phyloP scores from a whole-genome alignment of 2,888 invertebrate species.

The Hemaris fuciformis region DNA sequence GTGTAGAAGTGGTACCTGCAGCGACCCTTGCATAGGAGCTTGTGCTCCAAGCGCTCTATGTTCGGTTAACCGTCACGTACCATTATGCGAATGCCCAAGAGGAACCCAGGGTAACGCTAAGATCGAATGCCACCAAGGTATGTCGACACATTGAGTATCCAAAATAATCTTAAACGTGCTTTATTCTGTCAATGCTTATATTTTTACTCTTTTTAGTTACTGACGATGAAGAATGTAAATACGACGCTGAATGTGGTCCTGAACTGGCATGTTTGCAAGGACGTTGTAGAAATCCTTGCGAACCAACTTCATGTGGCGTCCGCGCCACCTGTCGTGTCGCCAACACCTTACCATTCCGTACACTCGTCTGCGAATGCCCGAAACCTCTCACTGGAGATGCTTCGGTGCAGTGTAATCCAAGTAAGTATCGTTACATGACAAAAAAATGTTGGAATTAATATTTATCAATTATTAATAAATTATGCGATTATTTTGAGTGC shows the following conservation, averaged over 20 bases:
- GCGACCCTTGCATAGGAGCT: conserved; percentile 91
- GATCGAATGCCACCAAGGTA: conserved; percentile 83
- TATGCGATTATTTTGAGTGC: neutral
- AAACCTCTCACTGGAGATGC: conserved; percentile 93
- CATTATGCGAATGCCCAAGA: conserved; percentile 90
- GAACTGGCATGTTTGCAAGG: conserved; percentile 91
- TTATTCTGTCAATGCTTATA: conserved; percentile 10
- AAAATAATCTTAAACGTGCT: neutral
- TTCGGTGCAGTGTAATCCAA: conserved; percentile 89
- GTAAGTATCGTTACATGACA: conserved; percentile 82
- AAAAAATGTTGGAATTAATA: neutral
- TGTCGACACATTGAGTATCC: neutral
- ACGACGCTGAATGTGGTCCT: conserved; percentile 92
- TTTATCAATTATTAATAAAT: neutral
- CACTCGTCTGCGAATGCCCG: conserved; percentile 93
- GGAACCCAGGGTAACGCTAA: conserved; percentile 91
- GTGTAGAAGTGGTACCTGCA: conserved; percentile 89
- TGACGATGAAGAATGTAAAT: conserved; percentile 85
- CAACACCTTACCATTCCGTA: conserved; percentile 91
- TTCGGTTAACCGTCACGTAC: conserved; percentile 87
- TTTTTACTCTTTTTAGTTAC: conserved; percentile 53
- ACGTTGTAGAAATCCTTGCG: conserved; percentile 90
- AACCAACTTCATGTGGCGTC: conserved; percentile 88
- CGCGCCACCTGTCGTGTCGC: conserved; percentile 92
- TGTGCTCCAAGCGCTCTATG: conserved; percentile 91